phyloP scores from a whole-genome alignment of 2,888 invertebrate genomes.

The Ochropacha duplaris region DNA sequence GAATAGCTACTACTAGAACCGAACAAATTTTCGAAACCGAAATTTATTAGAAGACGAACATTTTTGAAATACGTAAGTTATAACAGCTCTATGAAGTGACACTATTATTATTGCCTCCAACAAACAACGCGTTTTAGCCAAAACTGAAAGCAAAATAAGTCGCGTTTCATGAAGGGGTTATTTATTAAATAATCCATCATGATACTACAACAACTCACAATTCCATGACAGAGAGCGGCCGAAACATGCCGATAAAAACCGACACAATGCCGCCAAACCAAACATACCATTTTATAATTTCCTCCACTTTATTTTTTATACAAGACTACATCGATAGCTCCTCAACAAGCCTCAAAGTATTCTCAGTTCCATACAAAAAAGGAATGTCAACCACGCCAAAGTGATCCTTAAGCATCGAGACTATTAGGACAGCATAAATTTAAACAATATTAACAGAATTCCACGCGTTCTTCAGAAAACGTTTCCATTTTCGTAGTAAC shows the following conservation, averaged over 20 bases:
- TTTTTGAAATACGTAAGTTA: too few relatives aligned
- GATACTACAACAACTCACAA: conserved; percentile 6
- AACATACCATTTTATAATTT: conserved; percentile 57
- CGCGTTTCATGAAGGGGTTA: neutral
- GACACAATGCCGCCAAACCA: conserved; percentile 45
- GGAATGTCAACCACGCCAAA: conserved; percentile 78
- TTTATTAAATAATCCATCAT: neutral
- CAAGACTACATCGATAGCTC: conserved; percentile 36
- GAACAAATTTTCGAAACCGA: too few relatives aligned
- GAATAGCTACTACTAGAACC: too few relatives aligned
- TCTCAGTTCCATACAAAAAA: conserved; percentile 46
- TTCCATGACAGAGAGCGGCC: neutral
- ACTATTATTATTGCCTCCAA: too few relatives aligned
- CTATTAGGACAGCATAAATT: conserved; percentile 70
- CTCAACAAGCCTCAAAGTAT: conserved; percentile 34
- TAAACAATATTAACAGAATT: conserved; percentile 63
- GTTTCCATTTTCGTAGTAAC: conserved; percentile 60
- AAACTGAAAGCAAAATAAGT: too few relatives aligned
- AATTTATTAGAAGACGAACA: too few relatives aligned
- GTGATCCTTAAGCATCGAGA: conserved; percentile 77
- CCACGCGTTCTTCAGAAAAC: conserved; percentile 62
- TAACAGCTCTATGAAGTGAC: too few relatives aligned
- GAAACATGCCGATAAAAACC: conserved; percentile 48
- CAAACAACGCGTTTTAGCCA: too few relatives aligned
- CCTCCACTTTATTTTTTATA: conserved; percentile 59